phyloP scores from a whole-genome alignment of 2,888 invertebrate species.

The Pelosia muscerda region DNA sequence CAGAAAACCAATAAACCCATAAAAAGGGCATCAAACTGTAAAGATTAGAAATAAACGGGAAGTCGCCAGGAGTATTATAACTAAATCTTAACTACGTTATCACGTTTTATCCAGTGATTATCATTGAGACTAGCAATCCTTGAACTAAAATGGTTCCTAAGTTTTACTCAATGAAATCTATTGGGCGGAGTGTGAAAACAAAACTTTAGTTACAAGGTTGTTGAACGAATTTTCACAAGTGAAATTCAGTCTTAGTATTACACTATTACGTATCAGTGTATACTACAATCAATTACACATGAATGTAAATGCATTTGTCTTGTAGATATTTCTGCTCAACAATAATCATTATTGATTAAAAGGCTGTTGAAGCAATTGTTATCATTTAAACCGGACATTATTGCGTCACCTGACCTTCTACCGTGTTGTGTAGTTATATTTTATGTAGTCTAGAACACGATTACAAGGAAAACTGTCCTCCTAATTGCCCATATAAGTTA shows the following conservation, averaged over 20 bases:
- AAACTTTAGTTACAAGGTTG: too few species aligned
- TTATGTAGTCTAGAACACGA: background rate
- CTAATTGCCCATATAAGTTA: background rate
- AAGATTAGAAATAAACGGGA: background rate
- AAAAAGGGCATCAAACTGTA: background rate
- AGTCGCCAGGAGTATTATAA: background rate
- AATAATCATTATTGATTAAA: background rate
- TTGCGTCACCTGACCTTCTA: constrained; percentile 13
- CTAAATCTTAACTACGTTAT: too few species aligned
- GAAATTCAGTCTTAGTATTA: background rate
- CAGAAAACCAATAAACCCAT: background rate
- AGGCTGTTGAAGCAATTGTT: constrained; percentile 10
- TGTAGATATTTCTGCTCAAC: background rate
- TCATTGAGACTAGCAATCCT: background rate
- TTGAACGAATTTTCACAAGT: background rate
- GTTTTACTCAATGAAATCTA: too few species aligned
- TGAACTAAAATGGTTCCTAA: background rate
- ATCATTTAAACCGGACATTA: constrained; percentile 12
- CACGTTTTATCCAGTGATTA: background rate
- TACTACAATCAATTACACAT: background rate
- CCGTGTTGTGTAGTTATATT: too few species aligned
- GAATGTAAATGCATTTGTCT: background rate
- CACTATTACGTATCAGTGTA: background rate
- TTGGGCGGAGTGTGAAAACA: background rate
- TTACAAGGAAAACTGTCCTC: constrained; percentile 13